Conservation (phyloP, 2,113 vertebrate genomes). For the Pelmatolapia mariae region DNA sequence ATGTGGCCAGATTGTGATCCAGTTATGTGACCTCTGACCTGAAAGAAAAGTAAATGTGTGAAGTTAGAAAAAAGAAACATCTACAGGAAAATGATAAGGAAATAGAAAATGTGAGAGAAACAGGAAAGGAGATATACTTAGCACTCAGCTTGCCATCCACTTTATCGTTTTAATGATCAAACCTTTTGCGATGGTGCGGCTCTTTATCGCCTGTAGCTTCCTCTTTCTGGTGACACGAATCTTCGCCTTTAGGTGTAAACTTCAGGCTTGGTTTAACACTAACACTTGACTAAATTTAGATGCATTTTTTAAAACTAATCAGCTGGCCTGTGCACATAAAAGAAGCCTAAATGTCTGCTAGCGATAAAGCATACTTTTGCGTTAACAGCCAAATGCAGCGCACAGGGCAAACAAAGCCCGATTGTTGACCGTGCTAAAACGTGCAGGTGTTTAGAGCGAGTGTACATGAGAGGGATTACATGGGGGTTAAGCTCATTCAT, state of each 20-base stretch:
- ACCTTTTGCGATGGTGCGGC: accelerated
- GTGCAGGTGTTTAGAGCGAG: slow-evolving; percentile 41
- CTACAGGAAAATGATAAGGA: not conserved
- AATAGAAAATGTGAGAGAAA: not conserved
- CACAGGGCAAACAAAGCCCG: not conserved
- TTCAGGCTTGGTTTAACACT: not conserved
- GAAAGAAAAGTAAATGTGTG: not conserved
- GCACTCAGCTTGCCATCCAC: not conserved
- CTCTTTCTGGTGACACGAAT: not conserved
- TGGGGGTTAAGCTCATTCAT: slow-evolving; percentile 45
- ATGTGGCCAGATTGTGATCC: not conserved
- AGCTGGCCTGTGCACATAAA: not conserved
- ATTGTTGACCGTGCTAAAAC: slow-evolving; percentile 14
- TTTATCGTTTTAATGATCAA: not conserved
- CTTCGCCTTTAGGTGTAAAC: not conserved
- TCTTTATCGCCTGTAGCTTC: not conserved
- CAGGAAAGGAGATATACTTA: not conserved
- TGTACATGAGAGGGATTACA: slow-evolving; percentile 47
- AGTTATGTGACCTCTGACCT: not conserved
- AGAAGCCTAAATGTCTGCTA: not conserved
- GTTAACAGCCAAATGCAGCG: not conserved
- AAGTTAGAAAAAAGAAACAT: not conserved
- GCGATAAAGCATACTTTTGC: not conserved
- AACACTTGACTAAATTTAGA: not conserved
- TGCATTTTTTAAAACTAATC: not conserved